phyloP scores from a whole-genome alignment of 2,888 invertebrate species.

The Brachyptera putata region DNA sequence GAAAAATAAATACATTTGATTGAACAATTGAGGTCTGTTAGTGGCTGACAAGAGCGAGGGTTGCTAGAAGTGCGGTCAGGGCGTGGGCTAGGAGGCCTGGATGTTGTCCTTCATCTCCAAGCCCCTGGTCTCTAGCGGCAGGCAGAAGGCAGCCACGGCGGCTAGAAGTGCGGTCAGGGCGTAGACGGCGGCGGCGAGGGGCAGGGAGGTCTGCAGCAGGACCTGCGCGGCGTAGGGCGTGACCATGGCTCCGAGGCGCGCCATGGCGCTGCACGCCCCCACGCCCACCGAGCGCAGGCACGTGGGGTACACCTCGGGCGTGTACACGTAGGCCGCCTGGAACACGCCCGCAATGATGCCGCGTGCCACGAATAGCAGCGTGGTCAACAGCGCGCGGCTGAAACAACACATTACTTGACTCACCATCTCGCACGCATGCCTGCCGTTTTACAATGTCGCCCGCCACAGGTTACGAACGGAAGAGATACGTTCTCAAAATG shows the following conservation, averaged over 20 bases:
- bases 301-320: slow-evolving; percentile 92
- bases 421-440: too few species aligned
- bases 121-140: slow-evolving; percentile 83
- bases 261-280: slow-evolving; percentile 89
- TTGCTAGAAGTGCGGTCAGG: too few species aligned
- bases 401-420: too few species aligned
- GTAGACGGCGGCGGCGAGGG: slow-evolving; percentile 71
- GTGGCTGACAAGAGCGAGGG: too few species aligned
- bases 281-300: slow-evolving; percentile 84
- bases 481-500: too few species aligned
- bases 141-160: slow-evolving; percentile 67
- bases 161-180: slow-evolving; percentile 71
- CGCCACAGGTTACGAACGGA: too few species aligned
- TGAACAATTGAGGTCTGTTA: too few species aligned
- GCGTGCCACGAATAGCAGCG: slow-evolving; percentile 80
- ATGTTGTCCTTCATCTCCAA: slow-evolving; percentile 57
- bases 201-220: slow-evolving; percentile 67
- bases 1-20: too few species aligned
- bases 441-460: too few species aligned
- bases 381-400: slow-evolving; percentile 71
- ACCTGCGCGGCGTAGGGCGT: slow-evolving; percentile 94
- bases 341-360: slow-evolving; percentile 92
- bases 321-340: slow-evolving; percentile 93
- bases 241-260: slow-evolving; percentile 86
- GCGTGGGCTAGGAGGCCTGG: too few species aligned